These are phyloP conservation scores for Thelaira solivaga DNA, from an alignment of 2,888 invertebrate genomes.

Conservation along the genomic window DNA sequence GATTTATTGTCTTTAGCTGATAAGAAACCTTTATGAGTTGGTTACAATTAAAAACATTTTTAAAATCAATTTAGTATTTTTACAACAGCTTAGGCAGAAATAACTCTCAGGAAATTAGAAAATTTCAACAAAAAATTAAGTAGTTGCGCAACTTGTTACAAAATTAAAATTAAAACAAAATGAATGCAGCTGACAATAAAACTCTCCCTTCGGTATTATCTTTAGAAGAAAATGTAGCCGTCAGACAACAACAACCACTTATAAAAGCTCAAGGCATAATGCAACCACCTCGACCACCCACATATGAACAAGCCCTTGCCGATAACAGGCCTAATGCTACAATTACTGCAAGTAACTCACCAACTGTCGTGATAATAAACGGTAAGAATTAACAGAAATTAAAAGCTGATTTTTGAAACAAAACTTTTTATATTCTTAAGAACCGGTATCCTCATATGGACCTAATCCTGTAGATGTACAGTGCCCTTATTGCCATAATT, in stretches of 20 bases:
- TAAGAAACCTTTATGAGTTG: slow-evolving; percentile 29
- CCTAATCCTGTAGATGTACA: slow-evolving; percentile 76
- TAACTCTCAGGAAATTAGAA: slow-evolving; percentile 1
- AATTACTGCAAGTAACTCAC: slow-evolving; percentile 28
- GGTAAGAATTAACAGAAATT: slow-evolving; percentile 55
- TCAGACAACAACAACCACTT: slow-evolving; percentile 64
- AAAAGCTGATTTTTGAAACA: background rate
- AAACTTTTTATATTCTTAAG: slow-evolving; percentile 25
- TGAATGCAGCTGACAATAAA: slow-evolving; percentile 60
- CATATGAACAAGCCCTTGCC: slow-evolving; percentile 69
- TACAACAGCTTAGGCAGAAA: slow-evolving; percentile 14
- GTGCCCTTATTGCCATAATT: slow-evolving; percentile 78
- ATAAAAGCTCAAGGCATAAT: slow-evolving; percentile 37
- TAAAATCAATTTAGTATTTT: slow-evolving; percentile 36
- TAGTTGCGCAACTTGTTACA: too few relatives aligned
- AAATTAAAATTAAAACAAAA: background rate
- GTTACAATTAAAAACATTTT: slow-evolving; percentile 10
- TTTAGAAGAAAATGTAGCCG: slow-evolving; percentile 63
- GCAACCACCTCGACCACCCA: slow-evolving; percentile 62
- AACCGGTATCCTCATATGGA: slow-evolving; percentile 72
- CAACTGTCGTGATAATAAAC: slow-evolving; percentile 67
- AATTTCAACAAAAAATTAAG: background rate
- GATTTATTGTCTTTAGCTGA: slow-evolving; percentile 45
- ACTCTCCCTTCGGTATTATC: slow-evolving; percentile 64
- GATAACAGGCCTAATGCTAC: slow-evolving; percentile 60